Base-by-base conservation (phyloP, 2,113 vertebrate species). In the Urocitellus parryii region DNA sequence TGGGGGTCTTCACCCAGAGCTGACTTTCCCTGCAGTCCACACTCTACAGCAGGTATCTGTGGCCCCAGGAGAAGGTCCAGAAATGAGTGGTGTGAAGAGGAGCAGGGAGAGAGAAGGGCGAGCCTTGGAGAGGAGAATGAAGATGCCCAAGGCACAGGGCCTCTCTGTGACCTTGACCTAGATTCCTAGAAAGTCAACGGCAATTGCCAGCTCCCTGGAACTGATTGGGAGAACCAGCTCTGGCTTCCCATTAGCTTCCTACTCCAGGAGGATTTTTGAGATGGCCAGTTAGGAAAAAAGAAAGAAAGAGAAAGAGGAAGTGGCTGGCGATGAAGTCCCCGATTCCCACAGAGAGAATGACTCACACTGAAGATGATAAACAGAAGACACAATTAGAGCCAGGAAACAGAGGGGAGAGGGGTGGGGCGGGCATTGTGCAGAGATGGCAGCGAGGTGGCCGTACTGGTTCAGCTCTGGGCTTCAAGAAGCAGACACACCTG, bases 401-500 rank as follows among this genome's bases (percentile, higher is more conserved):
- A 74, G 22, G 9, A 32, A 32, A 24, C 12, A n/a, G 48, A 13
- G n/a, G 32, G 18, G 63, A 0, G n/a, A 73, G 56, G 42, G 42
- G 8, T 11, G n/a, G 24, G 37, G 1, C 11, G 39, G 17, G 25
- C 17, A 37, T 29, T 79, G 58, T 13, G 12, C 0, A 17, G 67
- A 22, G 77, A 53, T 16, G 22, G 77, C 0, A 0, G 25, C 1
- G 27, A 48, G 67, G 53, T 5, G 70, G n/a, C 63, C 0, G 1
- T 9, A 67, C 8, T 45, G 84, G 42, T 70, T 63, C 48, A 24
- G 48, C 73, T 68, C 39, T 72, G 68, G 4, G n/a, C 18, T 1
- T 11, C n/a, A 7, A 14, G 12, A 53, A 34, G 88, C 76, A 82
- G 48, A 95, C 70, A 22, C 34, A 51, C 68, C 82, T 9, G 7